Conservation (phyloP, 53 echinoderm and acorn worm genomes). For the Zoroaster sp. region DNA sequence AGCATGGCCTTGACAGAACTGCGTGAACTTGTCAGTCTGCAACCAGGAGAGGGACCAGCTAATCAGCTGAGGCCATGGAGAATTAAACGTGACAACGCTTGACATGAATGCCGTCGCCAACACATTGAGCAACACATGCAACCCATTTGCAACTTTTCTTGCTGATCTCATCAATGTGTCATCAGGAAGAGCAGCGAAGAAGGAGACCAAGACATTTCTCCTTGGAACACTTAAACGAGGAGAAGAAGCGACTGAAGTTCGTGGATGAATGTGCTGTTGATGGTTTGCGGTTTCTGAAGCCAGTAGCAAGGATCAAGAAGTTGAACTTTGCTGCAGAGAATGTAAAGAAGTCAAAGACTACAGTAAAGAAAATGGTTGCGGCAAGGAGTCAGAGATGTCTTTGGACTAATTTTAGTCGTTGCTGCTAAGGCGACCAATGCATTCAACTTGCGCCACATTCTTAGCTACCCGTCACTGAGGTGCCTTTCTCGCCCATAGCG, state of each 20-base stretch:
- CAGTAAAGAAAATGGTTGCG: constrained; percentile 11
- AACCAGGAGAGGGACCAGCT: no score
- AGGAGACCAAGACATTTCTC: constrained; percentile 18
- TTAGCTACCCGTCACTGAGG: no score
- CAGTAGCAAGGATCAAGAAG: neutral
- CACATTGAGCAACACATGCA: constrained; percentile 52
- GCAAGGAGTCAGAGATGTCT: constrained; percentile 51
- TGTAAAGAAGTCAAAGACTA: constrained; percentile 2
- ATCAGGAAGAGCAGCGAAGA: constrained; percentile 41
- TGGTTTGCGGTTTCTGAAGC: constrained; percentile 8
- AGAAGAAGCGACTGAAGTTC: neutral
- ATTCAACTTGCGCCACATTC: constrained; percentile 41
- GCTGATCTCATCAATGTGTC: no score
- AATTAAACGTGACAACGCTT: neutral
- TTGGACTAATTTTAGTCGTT: neutral
- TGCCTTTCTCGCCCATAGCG: constrained; percentile 24
- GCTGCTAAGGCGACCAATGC: constrained; percentile 5
- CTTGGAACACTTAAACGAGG: constrained; percentile 3
- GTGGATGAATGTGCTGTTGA: neutral
- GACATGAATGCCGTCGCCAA: constrained; percentile 32
- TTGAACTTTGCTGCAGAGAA: constrained; percentile 21
- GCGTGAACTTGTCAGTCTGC: no score
- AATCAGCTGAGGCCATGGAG: neutral
- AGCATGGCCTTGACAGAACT: no score
- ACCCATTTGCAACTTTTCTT: constrained; percentile 14